A percentile compares a stretch with the other conserved stretches of the same genome.
Evolutionary conservation across 2,797 vertebrate species (phyloP).

Genomic region (Kryptolebias ocellatus): DNA sequence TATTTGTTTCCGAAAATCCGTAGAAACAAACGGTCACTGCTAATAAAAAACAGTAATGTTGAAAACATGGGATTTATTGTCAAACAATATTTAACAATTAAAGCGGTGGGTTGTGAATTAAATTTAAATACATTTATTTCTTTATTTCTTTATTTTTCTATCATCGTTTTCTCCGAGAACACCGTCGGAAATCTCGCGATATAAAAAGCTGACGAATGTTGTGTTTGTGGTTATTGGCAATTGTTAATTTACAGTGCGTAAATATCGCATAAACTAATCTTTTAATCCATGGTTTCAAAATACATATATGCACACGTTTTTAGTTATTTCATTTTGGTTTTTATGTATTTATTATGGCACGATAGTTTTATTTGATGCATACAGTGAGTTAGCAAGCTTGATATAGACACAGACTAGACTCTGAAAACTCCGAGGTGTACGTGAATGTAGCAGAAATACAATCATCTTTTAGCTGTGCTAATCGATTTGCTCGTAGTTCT

Average conservation of each 20-base stretch:
- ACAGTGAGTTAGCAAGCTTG: neutral
- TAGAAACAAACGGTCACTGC: neutral
- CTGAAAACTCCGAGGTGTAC: constrained; percentile 21
- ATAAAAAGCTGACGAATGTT: neutral
- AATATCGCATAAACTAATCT: too few species aligned
- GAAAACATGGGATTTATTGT: too few species aligned
- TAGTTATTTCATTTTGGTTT: neutral
- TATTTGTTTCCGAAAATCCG: too few species aligned
- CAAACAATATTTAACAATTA: too few species aligned
- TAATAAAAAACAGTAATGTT: too few species aligned
- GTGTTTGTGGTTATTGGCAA: accelerated
- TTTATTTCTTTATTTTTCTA: too few species aligned
- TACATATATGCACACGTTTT: neutral
- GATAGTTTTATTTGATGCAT: neutral
- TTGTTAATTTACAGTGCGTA: accelerated
- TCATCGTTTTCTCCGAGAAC: too few species aligned
- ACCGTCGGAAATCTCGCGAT: constrained; percentile 32
- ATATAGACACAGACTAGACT: neutral
- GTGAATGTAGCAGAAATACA: constrained; percentile 2
- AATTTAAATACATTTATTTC: neutral
- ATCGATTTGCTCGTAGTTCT: neutral
- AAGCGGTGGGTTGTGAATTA: too few species aligned
- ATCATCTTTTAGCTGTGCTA: accelerated
- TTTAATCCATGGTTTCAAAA: neutral
- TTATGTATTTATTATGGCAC: too few species aligned